Conservation (phyloP, 2,888 invertebrate species). For the Ceriagrion tenellum region DNA sequence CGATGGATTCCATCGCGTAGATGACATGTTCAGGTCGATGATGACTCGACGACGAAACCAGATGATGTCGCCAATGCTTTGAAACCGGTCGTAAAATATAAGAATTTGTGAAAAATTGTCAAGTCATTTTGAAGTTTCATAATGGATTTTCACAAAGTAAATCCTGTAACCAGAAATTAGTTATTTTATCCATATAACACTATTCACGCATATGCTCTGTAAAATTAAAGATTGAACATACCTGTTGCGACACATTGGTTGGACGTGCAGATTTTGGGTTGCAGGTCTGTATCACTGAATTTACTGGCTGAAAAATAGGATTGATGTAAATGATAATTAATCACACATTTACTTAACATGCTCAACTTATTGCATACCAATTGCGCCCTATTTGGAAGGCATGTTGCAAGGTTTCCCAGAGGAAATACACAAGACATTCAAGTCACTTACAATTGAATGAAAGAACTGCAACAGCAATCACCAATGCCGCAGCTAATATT, state of each 20-base stretch:
- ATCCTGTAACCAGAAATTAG: fast-evolving
- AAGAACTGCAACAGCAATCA: constrained; percentile 15
- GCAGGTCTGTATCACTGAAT: neutral
- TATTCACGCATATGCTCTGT: neutral
- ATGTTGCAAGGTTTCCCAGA: too few species aligned
- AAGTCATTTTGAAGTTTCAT: too few species aligned
- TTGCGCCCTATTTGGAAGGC: too few species aligned
- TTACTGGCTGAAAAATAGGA: neutral
- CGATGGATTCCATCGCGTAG: too few species aligned
- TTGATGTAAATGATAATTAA: neutral
- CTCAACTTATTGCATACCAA: too few species aligned
- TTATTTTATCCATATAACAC: neutral
- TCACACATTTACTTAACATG: neutral
- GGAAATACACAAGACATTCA: too few species aligned
- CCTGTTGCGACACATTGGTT: constrained; percentile 48
- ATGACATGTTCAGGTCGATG: too few species aligned
- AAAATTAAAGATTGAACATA: neutral
- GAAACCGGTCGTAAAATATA: too few species aligned
- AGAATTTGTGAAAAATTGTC: too few species aligned
- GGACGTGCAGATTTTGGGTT: neutral
- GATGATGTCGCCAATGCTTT: too few species aligned
- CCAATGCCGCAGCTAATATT: neutral
- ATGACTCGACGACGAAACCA: too few species aligned
- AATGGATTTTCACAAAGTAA: too few species aligned
- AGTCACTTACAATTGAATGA: constrained; percentile 24